Conservation (phyloP, 2,888 invertebrate species). For the Limulus polyphemus region DNA sequence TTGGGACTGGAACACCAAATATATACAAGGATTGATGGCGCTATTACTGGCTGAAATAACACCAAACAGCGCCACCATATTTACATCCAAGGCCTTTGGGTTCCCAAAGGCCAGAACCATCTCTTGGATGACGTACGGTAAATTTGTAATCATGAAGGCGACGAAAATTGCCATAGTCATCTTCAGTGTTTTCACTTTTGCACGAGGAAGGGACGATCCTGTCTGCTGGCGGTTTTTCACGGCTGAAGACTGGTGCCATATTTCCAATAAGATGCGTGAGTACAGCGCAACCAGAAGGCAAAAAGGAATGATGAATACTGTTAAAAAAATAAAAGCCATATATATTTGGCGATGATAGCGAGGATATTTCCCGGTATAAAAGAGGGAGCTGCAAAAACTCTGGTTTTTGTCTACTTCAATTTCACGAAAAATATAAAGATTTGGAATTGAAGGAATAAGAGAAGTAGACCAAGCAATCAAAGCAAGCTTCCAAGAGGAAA, state of each 20-base stretch:
- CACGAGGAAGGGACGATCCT: conserved; percentile 30
- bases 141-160: conserved; percentile 11
- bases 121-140: conserved; percentile 19
- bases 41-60: conserved; percentile 21
- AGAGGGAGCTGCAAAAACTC: conserved; percentile 13
- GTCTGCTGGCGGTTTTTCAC: conserved; percentile 5
- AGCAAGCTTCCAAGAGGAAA: conserved; percentile 9
- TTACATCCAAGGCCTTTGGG: conserved; percentile 7
- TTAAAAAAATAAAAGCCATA: conserved; percentile 14
- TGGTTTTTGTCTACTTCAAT: conserved; percentile 1
- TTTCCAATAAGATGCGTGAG: conserved; percentile 12
- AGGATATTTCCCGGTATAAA: conserved; percentile 10
- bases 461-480: conserved; percentile 14
- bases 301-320: conserved; percentile 16
- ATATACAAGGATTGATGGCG: conserved; percentile 22
- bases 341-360: conserved; percentile 12
- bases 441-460: conserved; percentile 14
- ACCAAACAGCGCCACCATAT: conserved; percentile 16
- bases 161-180: conserved; percentile 31
- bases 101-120: conserved; percentile 16
- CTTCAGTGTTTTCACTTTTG: conserved; percentile 37
- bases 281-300: conserved; percentile 10
- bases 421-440: conserved; percentile 12
- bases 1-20: conserved; percentile 11
- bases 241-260: conserved; percentile 11